These are phyloP conservation scores for Hyla sarda DNA, from an alignment of 2,113 vertebrate species.

Conservation along the genomic window DNA sequence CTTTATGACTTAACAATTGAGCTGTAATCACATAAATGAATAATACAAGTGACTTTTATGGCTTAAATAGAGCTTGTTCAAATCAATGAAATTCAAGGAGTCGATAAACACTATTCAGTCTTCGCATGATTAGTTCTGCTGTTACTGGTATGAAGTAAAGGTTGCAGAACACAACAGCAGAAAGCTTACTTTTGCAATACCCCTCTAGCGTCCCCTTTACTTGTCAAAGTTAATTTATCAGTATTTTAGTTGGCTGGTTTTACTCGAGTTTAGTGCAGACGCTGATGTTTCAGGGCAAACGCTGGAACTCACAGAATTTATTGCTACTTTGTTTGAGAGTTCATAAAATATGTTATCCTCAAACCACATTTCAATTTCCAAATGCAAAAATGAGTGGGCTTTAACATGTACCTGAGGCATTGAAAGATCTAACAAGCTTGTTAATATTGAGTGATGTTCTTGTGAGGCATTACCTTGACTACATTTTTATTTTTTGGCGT, in stretches of 20 bases:
- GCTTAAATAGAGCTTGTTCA: not conserved
- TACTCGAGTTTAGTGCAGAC: slow-evolving; percentile 33
- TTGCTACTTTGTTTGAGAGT: slow-evolving; percentile 20
- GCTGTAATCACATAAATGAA: not conserved
- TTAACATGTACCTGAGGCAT: not conserved
- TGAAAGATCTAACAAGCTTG: slow-evolving; percentile 15
- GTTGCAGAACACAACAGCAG: not conserved
- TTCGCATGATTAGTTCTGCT: not conserved
- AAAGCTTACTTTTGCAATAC: slow-evolving; percentile 11
- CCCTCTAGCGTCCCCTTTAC: slow-evolving; percentile 33
- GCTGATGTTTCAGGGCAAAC: slow-evolving; percentile 52
- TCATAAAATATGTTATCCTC: slow-evolving; percentile 45
- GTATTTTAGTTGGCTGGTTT: slow-evolving; percentile 43
- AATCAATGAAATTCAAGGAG: not conserved
- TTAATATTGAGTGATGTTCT: slow-evolving; percentile 27
- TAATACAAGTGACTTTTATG: not conserved
- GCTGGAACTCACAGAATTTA: slow-evolving; percentile 20
- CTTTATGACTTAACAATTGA: not conserved
- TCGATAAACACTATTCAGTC: not conserved
- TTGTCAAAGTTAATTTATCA: slow-evolving; percentile 53
- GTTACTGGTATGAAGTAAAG: not conserved
- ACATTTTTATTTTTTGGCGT: not conserved
- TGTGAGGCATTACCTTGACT: not conserved
- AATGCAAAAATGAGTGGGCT: slow-evolving; percentile 28
- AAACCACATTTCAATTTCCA: slow-evolving; percentile 21